Conservation (phyloP, 2,888 invertebrate species). For the Cephalotes varians region DNA sequence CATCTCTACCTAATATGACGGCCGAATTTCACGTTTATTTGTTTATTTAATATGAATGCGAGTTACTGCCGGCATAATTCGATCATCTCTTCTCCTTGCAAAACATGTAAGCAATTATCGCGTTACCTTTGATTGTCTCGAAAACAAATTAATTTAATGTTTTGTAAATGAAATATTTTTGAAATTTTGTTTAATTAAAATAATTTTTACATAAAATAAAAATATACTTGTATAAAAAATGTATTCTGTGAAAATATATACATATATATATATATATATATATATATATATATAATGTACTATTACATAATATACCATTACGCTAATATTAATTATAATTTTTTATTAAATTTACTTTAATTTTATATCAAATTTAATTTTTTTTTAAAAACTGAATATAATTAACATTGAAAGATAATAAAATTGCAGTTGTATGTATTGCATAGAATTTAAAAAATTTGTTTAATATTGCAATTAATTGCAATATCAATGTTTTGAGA, state of each 20-base stretch:
- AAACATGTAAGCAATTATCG: conserved; percentile 36
- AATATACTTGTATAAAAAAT: not conserved
- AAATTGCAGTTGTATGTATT: not conserved
- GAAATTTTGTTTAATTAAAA: conserved; percentile 11
- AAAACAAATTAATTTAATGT: conserved; percentile 7
- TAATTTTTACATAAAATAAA: not conserved
- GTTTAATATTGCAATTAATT: not conserved
- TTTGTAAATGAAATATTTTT: not conserved
- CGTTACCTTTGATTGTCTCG: not conserved
- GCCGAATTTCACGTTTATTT: conserved; percentile 15
- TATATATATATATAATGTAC: no score
- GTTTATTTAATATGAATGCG: conserved; percentile 12
- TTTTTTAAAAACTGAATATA: not conserved
- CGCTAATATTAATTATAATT: not conserved
- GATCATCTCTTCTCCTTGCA: conserved; percentile 26
- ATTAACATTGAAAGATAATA: not conserved
- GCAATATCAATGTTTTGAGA: not conserved
- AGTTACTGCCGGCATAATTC: conserved; percentile 19
- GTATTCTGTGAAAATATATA: not conserved
- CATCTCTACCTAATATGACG: not conserved
- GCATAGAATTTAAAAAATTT: not conserved
- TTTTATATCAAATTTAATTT: not conserved
- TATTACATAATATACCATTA: no score
- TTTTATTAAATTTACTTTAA: not conserved
- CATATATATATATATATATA: no score